Percentiles rank a stretch among this genome's conserved stretches.
phyloP scores from a whole-genome alignment of 2,113 vertebrate species.

The Lasiurus borealis region DNA sequence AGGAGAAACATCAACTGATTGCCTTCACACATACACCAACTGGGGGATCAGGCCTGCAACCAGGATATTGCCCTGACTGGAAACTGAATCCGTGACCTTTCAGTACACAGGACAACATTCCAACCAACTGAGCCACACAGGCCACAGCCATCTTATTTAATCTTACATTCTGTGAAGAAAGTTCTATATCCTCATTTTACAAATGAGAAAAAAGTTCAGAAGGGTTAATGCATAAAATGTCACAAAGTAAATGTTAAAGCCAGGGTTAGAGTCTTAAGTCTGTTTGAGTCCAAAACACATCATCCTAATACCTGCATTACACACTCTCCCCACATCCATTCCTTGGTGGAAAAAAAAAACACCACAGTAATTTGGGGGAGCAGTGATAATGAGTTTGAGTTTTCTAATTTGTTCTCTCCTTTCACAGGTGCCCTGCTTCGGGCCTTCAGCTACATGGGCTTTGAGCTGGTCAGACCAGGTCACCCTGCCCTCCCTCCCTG shows the following conservation, averaged over 20 bases:
- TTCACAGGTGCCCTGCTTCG: constrained; percentile 80
- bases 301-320: not conserved
- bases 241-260: not conserved
- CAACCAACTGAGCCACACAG: not conserved
- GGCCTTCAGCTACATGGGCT: constrained; percentile 84
- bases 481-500: constrained; percentile 80
- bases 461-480: constrained; percentile 79
- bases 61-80: not conserved
- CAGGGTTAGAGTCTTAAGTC: not conserved
- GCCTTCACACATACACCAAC: not conserved
- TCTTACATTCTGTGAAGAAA: constrained; percentile 11
- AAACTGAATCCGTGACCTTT: not conserved
- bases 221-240: not conserved
- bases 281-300: not conserved
- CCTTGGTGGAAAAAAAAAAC: not conserved
- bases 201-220: not conserved
- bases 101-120: not conserved
- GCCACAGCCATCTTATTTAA: not conserved
- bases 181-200: not conserved
- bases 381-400: accelerated
- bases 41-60: not conserved
- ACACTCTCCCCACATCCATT: not conserved
- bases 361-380: no score
- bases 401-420: not conserved
- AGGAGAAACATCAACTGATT: not conserved